These are phyloP conservation scores for Haliclystus octoradiatus DNA, from an alignment of 30 jellyfish, hydroid and myxozoan genomes.

Conservation along the genomic window DNA sequence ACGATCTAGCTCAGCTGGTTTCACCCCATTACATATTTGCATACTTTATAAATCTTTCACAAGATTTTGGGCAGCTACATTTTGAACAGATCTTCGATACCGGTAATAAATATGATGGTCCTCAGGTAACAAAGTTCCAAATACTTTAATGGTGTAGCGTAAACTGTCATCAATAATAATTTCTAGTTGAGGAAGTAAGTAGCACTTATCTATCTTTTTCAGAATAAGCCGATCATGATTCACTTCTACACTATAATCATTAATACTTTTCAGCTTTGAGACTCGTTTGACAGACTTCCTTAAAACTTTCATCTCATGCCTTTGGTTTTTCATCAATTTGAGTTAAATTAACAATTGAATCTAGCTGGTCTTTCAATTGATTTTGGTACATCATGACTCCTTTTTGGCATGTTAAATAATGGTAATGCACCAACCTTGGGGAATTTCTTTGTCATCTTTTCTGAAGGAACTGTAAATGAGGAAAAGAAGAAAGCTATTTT, in stretches of 20 bases:
- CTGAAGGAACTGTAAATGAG: conserved; percentile 10
- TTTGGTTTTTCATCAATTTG: no score
- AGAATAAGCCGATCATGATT: not conserved
- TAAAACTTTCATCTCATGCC: not conserved
- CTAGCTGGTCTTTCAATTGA: no score
- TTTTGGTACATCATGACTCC: not conserved
- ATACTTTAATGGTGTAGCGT: not conserved
- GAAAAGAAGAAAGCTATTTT: no score
- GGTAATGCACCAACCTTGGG: conserved; percentile 8
- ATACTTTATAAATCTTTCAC: not conserved
- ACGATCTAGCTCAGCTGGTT: not conserved
- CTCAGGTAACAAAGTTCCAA: conserved; percentile 14
- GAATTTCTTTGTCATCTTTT: conserved; percentile 3
- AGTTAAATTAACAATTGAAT: no score
- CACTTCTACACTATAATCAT: not conserved
- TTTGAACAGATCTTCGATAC: not conserved
- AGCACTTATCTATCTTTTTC: not conserved
- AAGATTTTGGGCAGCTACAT: not conserved
- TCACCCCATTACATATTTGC: conserved; percentile 4
- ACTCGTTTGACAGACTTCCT: not conserved
- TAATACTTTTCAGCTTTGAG: not conserved
- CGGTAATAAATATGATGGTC: not conserved
- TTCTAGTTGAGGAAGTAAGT: not conserved
- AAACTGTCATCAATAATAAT: conserved; percentile 18
- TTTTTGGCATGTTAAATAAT: conserved; percentile 2